Conservation (phyloP, 1,140 invertebrate genomes). For the Magallana ariakensis region DNA sequence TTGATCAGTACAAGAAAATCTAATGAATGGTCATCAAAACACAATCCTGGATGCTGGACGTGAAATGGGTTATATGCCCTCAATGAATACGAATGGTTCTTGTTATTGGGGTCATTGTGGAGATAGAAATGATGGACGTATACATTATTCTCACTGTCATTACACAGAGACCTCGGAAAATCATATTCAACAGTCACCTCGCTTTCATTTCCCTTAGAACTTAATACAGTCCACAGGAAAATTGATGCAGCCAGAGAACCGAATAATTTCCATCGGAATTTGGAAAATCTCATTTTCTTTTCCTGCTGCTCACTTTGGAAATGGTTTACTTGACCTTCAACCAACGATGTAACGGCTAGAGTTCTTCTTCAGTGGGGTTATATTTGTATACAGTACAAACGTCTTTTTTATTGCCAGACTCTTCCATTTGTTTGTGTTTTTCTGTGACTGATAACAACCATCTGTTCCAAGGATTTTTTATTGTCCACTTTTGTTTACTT, state of each 20-base stretch:
- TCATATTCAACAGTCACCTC: neutral
- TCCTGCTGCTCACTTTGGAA: neutral
- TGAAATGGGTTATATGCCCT: slow-evolving; percentile 19
- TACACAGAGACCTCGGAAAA: slow-evolving; percentile 9
- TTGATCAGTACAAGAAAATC: slow-evolving; percentile 38
- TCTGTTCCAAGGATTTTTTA: neutral
- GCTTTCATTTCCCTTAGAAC: neutral
- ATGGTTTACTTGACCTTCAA: neutral
- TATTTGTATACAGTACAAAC: neutral
- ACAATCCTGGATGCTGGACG: slow-evolving; percentile 23
- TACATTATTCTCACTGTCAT: slow-evolving; percentile 9
- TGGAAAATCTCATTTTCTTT: slow-evolving; percentile 17
- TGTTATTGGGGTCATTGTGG: slow-evolving; percentile 5
- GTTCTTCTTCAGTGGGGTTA: no score
- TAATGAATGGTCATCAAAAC: slow-evolving; percentile 13
- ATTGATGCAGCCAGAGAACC: neutral
- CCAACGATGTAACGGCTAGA: neutral
- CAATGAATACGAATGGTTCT: slow-evolving; percentile 8
- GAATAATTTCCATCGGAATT: slow-evolving; percentile 25
- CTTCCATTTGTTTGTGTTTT: neutral
- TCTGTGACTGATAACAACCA: neutral
- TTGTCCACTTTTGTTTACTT: neutral
- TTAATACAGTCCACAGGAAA: neutral
- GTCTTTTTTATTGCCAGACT: neutral
- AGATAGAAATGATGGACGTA: slow-evolving; percentile 39